Evolutionary conservation across 2,888 invertebrate genomes (phyloP).

Genomic region (Euclidia mi): DNA sequence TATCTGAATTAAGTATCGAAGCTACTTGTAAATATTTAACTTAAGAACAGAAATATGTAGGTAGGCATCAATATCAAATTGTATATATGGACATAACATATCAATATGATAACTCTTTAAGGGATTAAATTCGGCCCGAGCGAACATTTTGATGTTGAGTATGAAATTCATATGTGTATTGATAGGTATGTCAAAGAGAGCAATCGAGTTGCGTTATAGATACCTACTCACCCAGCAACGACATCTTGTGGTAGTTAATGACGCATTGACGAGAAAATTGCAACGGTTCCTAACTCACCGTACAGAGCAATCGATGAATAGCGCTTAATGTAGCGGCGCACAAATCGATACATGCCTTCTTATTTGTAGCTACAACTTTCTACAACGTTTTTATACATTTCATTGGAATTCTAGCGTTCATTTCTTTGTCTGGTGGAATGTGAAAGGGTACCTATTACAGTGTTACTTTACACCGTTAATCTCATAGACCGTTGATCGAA

Average conservation of each 20-base stretch:
- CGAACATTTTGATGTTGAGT: too few species aligned
- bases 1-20: too few species aligned
- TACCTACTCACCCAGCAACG: slow-evolving; percentile 7
- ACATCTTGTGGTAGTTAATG: slow-evolving; percentile 34
- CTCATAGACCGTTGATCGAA: slow-evolving; percentile 68
- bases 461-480: slow-evolving; percentile 58
- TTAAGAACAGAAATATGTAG: too few species aligned
- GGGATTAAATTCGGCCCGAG: too few species aligned
- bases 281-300: slow-evolving; percentile 15
- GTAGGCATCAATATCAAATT: too few species aligned
- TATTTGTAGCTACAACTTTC: slow-evolving; percentile 39
- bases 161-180: not conserved
- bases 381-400: slow-evolving; percentile 23
- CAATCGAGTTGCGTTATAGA: slow-evolving; percentile 2
- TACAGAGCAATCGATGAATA: slow-evolving; percentile 46
- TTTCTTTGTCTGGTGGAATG: slow-evolving; percentile 25
- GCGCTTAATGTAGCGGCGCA: slow-evolving; percentile 36
- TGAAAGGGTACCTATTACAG: slow-evolving; percentile 24
- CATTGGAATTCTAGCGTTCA: slow-evolving; percentile 12
- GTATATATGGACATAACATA: too few species aligned
- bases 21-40: too few species aligned
- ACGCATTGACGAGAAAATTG: slow-evolving; percentile 40
- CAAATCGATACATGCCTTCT: slow-evolving; percentile 43
- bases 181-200: slow-evolving; percentile 3
- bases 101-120: too few species aligned